Conservation (phyloP, 2,888 invertebrate genomes). For the Tupiocoris notatus region DNA sequence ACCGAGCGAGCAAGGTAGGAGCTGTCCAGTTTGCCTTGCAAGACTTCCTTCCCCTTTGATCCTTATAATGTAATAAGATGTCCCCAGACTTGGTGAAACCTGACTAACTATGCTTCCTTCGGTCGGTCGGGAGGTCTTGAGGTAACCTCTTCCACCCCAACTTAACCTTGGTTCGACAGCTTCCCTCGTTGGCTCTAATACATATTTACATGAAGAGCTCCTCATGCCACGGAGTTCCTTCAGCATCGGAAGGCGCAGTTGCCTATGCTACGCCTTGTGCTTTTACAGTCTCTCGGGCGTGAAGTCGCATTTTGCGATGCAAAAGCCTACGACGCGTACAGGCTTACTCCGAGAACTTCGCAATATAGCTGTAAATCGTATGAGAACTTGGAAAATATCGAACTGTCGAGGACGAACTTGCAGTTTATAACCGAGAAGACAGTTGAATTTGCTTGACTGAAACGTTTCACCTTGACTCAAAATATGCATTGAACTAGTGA, state of each 20-base stretch:
- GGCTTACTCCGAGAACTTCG: background rate
- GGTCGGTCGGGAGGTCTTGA: background rate
- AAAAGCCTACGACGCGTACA: background rate
- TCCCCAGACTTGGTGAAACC: conserved; percentile 36
- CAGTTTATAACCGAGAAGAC: no score
- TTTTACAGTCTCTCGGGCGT: background rate
- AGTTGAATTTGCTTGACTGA: no score
- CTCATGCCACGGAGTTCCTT: background rate
- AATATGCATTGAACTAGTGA: no score
- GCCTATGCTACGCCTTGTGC: background rate
- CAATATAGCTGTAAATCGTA: no score
- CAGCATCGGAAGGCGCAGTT: no score
- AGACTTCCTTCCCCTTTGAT: conserved; percentile 45
- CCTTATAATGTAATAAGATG: conserved; percentile 46
- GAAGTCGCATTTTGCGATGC: background rate
- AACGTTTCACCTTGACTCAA: no score
- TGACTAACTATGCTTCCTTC: conserved; percentile 10
- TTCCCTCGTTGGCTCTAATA: conserved; percentile 26
- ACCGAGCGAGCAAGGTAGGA: conserved; percentile 23
- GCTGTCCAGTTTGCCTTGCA: conserved; percentile 31
- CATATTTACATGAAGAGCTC: conserved; percentile 42
- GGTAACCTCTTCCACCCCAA: background rate
- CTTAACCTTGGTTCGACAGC: background rate
- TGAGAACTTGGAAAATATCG: no score
- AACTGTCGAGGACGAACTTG: no score